Evolutionary conservation across 35 echinoderm and acorn worm species (phyloP), one percentile per base, ranked within the genome.

Genomic region (Apostichopus parvimensis): DNA sequence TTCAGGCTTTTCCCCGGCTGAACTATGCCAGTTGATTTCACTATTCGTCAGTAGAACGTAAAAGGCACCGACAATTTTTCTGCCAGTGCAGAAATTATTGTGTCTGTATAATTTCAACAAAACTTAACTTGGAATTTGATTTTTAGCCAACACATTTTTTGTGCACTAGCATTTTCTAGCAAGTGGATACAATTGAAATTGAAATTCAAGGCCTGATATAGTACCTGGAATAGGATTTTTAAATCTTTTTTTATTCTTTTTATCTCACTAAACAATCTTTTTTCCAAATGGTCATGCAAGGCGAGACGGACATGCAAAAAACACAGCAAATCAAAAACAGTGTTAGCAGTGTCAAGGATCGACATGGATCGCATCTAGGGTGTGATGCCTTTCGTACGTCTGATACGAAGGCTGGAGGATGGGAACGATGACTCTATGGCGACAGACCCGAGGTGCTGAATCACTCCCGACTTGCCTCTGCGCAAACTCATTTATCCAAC

Each of bases 251-350:
- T 4, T 45, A 45, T 45, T 45, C 34, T 56, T 8, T 84, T 84
- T 84, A 84, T 55, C 57, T 84, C 81, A 59, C 17, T 13, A 58
- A 58, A 84, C 81, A 84, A n/a, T 20, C 28, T 84, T 59, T 84
- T 55, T 84, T 56, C 57, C 81, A 62, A 84, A 84, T 1, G 58
- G 81, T 6, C 81, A 84, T 84, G 81, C 81, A 84, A 15, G 52
- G 58, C 12, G 14, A 84, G 81, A 84, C 18, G 58, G 57, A 84
- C 81, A 84, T 84, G 81, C 81, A 84, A 53, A 82, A 53, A 83
- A 82, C 81, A 84, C 81, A 84, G 81, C 81, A 84, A 84, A 84
- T 59, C 5, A 59, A 84, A 14, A 75, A 18, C 17, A 22, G 62
- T 58, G 58, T 54, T 84, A 59, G 58, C 53, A 75, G 20, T 75